Evolutionary conservation across 2,113 vertebrate species (phyloP).

Genomic region (Vicugna pacos): DNA sequence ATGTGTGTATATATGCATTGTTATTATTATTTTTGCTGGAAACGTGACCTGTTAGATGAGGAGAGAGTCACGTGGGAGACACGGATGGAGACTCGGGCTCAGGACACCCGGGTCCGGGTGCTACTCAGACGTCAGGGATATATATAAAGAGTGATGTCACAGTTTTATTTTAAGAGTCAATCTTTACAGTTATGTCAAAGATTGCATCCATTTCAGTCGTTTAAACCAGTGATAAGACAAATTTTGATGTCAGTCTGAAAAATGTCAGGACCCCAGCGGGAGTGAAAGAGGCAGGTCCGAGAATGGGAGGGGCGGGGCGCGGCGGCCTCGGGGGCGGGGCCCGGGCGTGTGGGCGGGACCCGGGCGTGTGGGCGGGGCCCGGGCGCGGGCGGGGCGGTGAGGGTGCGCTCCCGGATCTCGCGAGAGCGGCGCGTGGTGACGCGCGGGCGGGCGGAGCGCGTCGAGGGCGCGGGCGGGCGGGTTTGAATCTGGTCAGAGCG

Average conservation of each 20-base stretch:
- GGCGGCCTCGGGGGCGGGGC: not conserved
- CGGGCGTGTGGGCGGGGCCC: not conserved
- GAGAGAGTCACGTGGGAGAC: not conserved
- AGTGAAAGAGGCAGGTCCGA: not conserved
- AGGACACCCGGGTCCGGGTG: not conserved
- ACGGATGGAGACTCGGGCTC: not conserved
- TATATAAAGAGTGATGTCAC: not conserved
- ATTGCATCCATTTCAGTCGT: not conserved
- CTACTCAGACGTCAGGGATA: not conserved
- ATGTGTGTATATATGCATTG: too few species aligned
- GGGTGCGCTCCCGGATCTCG: not conserved
- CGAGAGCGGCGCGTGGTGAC: not conserved
- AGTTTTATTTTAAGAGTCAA: not conserved
- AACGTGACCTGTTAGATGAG: not conserved
- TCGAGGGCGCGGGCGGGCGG: conserved; percentile 70
- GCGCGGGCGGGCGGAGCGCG: not conserved
- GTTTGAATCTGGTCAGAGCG: conserved; percentile 82
- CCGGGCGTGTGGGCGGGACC: fast-evolving
- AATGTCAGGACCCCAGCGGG: fast-evolving
- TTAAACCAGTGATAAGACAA: not conserved
- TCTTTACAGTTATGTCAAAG: not conserved
- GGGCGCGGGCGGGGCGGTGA: not conserved
- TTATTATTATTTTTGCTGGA: not conserved
- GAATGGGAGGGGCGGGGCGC: fast-evolving
- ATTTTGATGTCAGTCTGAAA: not conserved